Conservation (phyloP, 2,113 vertebrate genomes). For the Puma concolor region DNA sequence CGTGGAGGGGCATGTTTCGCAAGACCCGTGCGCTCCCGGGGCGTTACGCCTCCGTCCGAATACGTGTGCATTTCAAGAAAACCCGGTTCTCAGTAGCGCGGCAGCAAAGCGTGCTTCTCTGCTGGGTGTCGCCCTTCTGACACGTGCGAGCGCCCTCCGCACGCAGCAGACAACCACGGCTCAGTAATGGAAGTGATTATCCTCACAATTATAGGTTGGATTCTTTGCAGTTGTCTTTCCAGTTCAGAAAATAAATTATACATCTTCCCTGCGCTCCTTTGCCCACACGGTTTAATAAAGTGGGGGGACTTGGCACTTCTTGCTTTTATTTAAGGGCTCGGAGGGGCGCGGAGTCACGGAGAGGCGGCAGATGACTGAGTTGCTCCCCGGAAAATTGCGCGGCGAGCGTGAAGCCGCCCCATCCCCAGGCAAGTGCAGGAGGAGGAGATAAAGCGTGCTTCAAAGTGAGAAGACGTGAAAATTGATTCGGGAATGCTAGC, state of each 20-base stretch:
- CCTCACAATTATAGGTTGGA: conserved; percentile 71
- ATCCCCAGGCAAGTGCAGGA: conserved; percentile 64
- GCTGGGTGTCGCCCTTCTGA: conserved; percentile 68
- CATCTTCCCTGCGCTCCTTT: conserved; percentile 38
- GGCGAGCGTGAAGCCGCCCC: conserved; percentile 60
- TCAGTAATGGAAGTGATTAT: conserved; percentile 67
- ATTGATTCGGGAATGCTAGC: conserved; percentile 83
- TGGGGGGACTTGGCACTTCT: conserved; percentile 31
- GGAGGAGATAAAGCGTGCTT: conserved; percentile 76
- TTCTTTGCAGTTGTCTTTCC: conserved; percentile 67
- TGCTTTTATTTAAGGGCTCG: conserved; percentile 53
- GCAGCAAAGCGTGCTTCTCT: conserved; percentile 35
- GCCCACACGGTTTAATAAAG: conserved; percentile 52
- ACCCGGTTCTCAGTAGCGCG: conserved; percentile 49
- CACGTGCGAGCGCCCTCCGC: conserved; percentile 56
- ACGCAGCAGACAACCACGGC: conserved; percentile 49
- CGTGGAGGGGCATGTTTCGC: accelerated
- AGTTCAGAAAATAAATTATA: conserved; percentile 70
- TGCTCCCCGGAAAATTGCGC: conserved; percentile 74
- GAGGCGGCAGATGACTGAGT: conserved; percentile 64
- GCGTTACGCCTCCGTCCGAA: neutral
- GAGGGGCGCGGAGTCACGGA: conserved; percentile 53
- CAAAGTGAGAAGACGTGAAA: conserved; percentile 83
- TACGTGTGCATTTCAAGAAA: conserved; percentile 17
- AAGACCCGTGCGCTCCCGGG: accelerated